Conservation (phyloP, 2,113 vertebrate genomes). For the Ascaphus truei region DNA sequence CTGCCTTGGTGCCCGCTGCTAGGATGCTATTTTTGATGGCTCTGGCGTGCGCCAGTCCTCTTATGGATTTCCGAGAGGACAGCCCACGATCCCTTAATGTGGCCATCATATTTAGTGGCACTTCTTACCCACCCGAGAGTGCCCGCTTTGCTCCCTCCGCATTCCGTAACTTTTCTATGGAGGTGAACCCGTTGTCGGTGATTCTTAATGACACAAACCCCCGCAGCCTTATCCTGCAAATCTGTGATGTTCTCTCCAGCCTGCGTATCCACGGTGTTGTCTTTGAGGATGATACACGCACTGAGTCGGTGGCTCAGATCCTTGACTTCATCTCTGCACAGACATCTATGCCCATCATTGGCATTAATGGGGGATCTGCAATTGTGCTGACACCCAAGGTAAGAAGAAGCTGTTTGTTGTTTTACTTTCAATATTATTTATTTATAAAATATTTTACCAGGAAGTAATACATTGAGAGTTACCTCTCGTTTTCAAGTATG, state of each 20-base stretch:
- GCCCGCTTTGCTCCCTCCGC: constrained; percentile 72
- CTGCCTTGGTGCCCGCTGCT: constrained; percentile 67
- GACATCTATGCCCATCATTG: constrained; percentile 89
- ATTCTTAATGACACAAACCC: constrained; percentile 91
- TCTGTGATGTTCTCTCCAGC: constrained; percentile 88
- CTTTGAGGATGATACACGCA: constrained; percentile 82
- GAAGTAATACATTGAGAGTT: too few relatives aligned
- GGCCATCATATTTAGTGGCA: constrained; percentile 67
- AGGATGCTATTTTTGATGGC: constrained; percentile 79
- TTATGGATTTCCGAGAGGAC: constrained; percentile 66
- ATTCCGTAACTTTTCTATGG: constrained; percentile 73
- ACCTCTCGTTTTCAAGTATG: too few relatives aligned
- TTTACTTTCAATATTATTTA: background rate
- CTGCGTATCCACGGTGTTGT: constrained; percentile 89
- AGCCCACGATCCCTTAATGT: constrained; percentile 58
- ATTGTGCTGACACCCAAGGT: constrained; percentile 93
- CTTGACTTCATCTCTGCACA: constrained; percentile 94
- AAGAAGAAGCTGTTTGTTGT: background rate
- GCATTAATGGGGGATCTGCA: constrained; percentile 87
- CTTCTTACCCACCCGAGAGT: constrained; percentile 72
- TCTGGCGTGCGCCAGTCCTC: constrained; percentile 68
- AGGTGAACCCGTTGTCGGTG: constrained; percentile 83
- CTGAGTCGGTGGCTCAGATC: constrained; percentile 82
- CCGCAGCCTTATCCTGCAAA: constrained; percentile 85
- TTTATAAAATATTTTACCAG: too few relatives aligned